Conservation (phyloP, 2,888 invertebrate genomes). For the Lasioglossum zephyrum region DNA sequence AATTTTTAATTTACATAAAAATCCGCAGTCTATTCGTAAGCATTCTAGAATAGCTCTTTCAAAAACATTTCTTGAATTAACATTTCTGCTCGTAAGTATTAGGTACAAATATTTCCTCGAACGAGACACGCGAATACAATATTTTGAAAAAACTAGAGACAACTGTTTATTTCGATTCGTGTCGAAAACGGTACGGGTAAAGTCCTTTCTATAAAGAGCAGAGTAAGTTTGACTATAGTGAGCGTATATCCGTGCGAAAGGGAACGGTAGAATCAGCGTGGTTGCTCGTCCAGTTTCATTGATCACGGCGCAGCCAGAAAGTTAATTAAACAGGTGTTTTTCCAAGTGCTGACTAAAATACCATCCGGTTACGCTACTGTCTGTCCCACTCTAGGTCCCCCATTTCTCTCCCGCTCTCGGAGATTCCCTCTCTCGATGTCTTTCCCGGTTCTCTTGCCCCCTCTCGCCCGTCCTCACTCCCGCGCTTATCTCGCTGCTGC, state of each 20-base stretch:
- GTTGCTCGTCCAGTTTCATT: slow-evolving; percentile 16
- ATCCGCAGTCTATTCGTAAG: not conserved
- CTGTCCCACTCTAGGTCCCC: slow-evolving; percentile 34
- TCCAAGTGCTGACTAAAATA: slow-evolving; percentile 57
- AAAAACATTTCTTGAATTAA: too few relatives aligned
- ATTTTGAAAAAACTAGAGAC: not conserved
- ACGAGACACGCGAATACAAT: not conserved
- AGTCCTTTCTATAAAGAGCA: not conserved
- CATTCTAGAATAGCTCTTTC: not conserved
- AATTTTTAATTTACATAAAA: not conserved
- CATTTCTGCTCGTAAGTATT: too few relatives aligned
- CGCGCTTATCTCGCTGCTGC: slow-evolving; percentile 82
- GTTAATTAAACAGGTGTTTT: slow-evolving; percentile 69
- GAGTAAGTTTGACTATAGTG: not conserved
- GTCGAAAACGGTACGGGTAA: not conserved
- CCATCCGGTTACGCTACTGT: slow-evolving; percentile 68
- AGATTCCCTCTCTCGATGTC: slow-evolving; percentile 36
- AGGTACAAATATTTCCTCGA: not conserved
- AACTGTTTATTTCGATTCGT: not conserved
- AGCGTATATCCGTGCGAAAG: not conserved
- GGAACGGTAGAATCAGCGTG: not conserved
- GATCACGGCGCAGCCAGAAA: slow-evolving; percentile 26
- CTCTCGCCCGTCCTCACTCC: slow-evolving; percentile 60
- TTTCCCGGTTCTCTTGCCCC: slow-evolving; percentile 51
- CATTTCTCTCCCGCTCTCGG: slow-evolving; percentile 34